Evolutionary conservation across 2,888 invertebrate genomes (phyloP), one percentile per base, ranked within the genome.

Genomic region (Palloptera scutellata): DNA sequence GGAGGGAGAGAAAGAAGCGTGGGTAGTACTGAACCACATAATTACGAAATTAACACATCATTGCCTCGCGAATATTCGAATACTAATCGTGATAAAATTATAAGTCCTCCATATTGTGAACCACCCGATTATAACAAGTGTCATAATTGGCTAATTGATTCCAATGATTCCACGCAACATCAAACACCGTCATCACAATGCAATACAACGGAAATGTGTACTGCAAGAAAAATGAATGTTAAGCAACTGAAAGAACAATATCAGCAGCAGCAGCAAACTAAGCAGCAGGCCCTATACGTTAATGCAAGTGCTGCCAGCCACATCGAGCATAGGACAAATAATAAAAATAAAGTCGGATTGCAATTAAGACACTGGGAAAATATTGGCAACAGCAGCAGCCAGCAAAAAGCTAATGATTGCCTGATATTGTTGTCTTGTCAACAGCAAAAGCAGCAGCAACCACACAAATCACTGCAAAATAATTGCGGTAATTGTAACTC

Each of bases 291-390:
- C 6, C 6, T 30, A 30, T 30, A 30, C 30, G 30, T 30, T 4
- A 30, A 30, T 30, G 3, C 2, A 30, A 30, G 30, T 30, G 30
- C 30, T 30, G 30, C 6, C 3, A 30, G 6, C 2, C 30, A 30
- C 6, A 30, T 6, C 30, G 30, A 30, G 3, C 6, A 30, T 30
- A 30, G 30, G 30, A 6, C 6, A 4, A 30, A 30, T 4, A 70
- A 67, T 61, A 72, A 74, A 64, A 72, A 73, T 68, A 72, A 70
- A 70, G 68, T 73, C 58, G 73, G 73, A 66, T 52, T 74, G 64
- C 73, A 74, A 69, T 67, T 74, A 69, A 68, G 72, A 59, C 72
- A 74, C 64, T 73, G 74, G 72, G 72, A 73, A 72, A 73, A 71
- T 71, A 70, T 73, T 63, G 71, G 72, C 48, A 73, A 72, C 62